These are phyloP conservation scores for Ibycter americanus DNA, from an alignment of 2,797 vertebrate genomes.

Conservation along the genomic window DNA sequence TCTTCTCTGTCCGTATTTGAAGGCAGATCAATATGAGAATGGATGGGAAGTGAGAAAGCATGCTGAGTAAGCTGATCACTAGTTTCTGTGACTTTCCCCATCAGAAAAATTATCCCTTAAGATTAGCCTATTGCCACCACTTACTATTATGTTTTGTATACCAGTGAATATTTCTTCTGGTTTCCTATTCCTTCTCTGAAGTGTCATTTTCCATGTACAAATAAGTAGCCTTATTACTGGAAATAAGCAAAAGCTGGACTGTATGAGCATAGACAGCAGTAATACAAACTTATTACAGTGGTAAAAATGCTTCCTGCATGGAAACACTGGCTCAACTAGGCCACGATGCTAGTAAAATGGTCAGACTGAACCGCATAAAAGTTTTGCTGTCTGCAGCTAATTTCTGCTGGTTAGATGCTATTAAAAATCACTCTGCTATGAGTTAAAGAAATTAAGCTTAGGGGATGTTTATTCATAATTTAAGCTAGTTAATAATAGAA, in stretches of 20 bases:
- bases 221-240: background rate
- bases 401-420: background rate
- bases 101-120: background rate
- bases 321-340: background rate
- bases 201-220: background rate
- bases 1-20: background rate
- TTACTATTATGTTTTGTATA: background rate
- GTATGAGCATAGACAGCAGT: background rate
- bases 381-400: background rate
- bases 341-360: background rate
- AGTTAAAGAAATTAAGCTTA: conserved; percentile 24
- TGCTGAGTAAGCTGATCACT: background rate
- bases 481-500: conserved; percentile 25
- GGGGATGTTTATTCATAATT: conserved; percentile 42
- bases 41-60: background rate
- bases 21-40: background rate
- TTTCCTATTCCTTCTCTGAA: background rate
- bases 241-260: background rate
- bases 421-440: conserved; percentile 8
- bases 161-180: background rate
- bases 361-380: background rate
- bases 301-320: background rate
- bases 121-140: background rate
- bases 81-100: background rate
- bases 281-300: background rate